These are phyloP conservation scores for Parazoanthus atlanticus DNA, from an alignment of 92 coral and sea anemone species.

Conservation along the genomic window DNA sequence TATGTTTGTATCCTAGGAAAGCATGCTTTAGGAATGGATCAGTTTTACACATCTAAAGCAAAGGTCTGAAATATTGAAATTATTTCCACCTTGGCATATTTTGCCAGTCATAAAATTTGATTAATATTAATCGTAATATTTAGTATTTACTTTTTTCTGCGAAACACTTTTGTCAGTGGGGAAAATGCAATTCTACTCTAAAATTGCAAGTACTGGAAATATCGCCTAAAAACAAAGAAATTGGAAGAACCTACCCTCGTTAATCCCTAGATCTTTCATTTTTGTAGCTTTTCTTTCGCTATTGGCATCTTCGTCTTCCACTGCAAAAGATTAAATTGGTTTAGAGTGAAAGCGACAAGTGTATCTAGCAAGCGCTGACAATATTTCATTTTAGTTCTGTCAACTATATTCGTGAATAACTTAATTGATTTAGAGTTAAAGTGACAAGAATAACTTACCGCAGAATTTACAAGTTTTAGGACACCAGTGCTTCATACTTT, in stretches of 20 bases:
- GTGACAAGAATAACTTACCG: not conserved
- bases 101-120: too few relatives aligned
- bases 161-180: not conserved
- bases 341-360: not conserved
- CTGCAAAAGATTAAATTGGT: not conserved
- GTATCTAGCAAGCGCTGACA: not conserved
- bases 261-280: not conserved
- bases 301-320: not conserved
- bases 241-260: not conserved
- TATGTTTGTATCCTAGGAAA: too few relatives aligned
- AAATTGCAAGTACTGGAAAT: not conserved
- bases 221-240: not conserved
- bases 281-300: not conserved
- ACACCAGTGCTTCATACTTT: conserved; percentile 17
- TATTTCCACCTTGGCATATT: too few relatives aligned
- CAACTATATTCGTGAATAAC: not conserved
- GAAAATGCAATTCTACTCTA: too few relatives aligned
- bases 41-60: too few relatives aligned
- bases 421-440: too few relatives aligned
- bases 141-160: too few relatives aligned
- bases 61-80: too few relatives aligned
- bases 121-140: too few relatives aligned
- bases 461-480: conserved; percentile 28
- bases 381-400: too few relatives aligned
- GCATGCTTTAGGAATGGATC: too few relatives aligned